Conservation (phyloP, 2,113 vertebrate species). For the Thamnaconus septentrionalis region DNA sequence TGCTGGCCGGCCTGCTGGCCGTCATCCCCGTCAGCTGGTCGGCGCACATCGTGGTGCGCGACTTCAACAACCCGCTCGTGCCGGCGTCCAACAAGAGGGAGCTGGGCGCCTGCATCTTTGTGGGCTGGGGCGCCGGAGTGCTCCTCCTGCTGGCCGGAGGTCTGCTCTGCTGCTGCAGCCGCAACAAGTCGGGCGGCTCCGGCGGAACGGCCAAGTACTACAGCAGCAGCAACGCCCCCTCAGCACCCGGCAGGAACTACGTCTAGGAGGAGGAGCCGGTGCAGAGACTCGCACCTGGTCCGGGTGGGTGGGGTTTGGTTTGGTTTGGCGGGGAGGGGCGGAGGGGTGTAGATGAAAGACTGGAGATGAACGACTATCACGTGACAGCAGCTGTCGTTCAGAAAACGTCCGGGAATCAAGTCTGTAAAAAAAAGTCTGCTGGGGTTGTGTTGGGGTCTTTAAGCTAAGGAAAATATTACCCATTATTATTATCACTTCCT, state of each 20-base stretch:
- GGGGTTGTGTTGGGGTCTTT: background rate
- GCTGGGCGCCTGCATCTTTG: conserved; percentile 75
- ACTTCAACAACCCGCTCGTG: conserved; percentile 67
- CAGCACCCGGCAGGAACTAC: conserved; percentile 69
- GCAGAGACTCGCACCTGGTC: conserved; percentile 1
- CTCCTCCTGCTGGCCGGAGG: conserved; percentile 75
- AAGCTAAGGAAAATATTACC: background rate
- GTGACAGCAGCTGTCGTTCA: background rate
- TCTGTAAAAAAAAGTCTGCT: conserved; percentile 56
- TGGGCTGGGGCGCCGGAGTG: conserved; percentile 74
- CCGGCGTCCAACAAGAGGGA: conserved; percentile 30
- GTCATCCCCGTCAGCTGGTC: conserved; percentile 79
- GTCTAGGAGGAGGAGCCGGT: conserved; percentile 44
- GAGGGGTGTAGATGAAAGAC: background rate
- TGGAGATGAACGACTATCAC: no score
- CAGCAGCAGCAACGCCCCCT: conserved; percentile 57
- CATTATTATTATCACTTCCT: no score
- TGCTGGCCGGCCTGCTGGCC: conserved; percentile 70
- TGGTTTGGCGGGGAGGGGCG: background rate
- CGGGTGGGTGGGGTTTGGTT: no score
- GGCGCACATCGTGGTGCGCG: conserved; percentile 56
- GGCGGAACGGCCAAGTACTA: conserved; percentile 71
- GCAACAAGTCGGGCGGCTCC: conserved; percentile 47
- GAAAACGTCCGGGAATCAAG: rapidly evolving
- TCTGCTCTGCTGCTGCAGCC: conserved; percentile 79